Conservation (phyloP, 2,888 invertebrate species). For the Ectemnius cavifrons region DNA sequence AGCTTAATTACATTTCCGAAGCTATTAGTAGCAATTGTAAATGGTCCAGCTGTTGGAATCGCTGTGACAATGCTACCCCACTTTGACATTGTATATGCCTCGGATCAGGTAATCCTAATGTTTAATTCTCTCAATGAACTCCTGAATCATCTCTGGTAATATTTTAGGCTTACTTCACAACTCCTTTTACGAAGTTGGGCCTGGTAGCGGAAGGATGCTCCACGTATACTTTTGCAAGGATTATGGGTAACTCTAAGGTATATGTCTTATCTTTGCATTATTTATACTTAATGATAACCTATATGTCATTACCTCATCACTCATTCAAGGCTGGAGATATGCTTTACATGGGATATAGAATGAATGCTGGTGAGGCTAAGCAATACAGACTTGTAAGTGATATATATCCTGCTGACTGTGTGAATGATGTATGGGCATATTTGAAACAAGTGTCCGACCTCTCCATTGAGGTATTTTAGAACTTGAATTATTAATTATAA, state of each 20-base stretch:
- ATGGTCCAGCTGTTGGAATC: constrained; percentile 97
- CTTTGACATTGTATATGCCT: constrained; percentile 93
- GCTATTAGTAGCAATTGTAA: constrained; percentile 90
- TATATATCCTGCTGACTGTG: constrained; percentile 84
- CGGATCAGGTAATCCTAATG: constrained; percentile 83
- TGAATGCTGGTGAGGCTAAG: constrained; percentile 89
- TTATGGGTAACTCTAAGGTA: constrained; percentile 91
- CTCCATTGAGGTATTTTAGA: constrained; percentile 60
- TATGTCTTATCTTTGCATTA: neutral
- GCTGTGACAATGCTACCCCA: constrained; percentile 90
- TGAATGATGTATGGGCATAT: constrained; percentile 77
- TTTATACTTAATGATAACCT: neutral
- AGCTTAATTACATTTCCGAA: constrained; percentile 93
- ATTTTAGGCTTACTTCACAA: constrained; percentile 89
- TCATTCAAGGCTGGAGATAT: constrained; percentile 80
- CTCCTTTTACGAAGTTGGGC: constrained; percentile 92
- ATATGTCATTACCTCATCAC: neutral
- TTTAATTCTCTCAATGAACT: neutral
- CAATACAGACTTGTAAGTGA: constrained; percentile 88
- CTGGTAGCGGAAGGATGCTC: constrained; percentile 95
- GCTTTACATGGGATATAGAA: constrained; percentile 85
- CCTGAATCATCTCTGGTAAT: neutral
- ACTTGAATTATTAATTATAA: neutral
- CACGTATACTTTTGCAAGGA: constrained; percentile 88
- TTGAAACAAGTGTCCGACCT: constrained; percentile 55